phyloP scores from a whole-genome alignment of 1,140 invertebrate genomes.

The Neotoxoptera formosana region DNA sequence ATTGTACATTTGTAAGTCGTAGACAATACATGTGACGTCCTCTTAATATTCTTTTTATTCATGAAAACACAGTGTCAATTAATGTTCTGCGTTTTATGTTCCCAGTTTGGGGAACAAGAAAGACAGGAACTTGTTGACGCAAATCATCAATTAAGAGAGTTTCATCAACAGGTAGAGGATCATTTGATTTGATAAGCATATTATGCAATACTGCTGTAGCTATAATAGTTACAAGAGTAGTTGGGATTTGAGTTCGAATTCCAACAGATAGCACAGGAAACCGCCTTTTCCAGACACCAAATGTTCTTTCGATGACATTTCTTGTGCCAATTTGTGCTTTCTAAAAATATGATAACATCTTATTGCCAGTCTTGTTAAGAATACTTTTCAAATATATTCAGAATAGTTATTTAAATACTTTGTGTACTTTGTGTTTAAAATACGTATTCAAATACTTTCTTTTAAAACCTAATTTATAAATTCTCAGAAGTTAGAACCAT shows the following conservation, averaged over 20 bases:
- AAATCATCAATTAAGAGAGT: background rate
- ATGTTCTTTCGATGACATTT: conserved; percentile 17
- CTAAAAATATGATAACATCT: background rate
- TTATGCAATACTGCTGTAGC: conserved; percentile 51
- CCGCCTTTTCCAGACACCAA: background rate
- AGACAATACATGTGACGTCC: no score
- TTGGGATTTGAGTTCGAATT: background rate
- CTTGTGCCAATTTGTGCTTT: background rate
- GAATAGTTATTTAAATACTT: no score
- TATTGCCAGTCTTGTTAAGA: no score
- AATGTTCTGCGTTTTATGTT: background rate
- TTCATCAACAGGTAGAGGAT: background rate
- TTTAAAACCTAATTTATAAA: no score
- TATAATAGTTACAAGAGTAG: conserved; percentile 11
- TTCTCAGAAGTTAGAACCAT: no score
- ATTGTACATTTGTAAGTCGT: no score
- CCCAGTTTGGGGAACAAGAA: background rate
- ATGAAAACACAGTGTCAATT: background rate
- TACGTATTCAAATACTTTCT: no score
- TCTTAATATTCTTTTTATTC: no score
- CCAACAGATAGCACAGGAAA: background rate
- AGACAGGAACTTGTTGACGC: background rate
- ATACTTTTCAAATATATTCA: no score
- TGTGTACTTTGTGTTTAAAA: no score
- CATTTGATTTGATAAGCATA: background rate